A percentile compares a stretch with the other conserved stretches of the same genome.
phyloP scores from a whole-genome alignment of 2,888 invertebrate species.

The Palloptera scutellata region DNA sequence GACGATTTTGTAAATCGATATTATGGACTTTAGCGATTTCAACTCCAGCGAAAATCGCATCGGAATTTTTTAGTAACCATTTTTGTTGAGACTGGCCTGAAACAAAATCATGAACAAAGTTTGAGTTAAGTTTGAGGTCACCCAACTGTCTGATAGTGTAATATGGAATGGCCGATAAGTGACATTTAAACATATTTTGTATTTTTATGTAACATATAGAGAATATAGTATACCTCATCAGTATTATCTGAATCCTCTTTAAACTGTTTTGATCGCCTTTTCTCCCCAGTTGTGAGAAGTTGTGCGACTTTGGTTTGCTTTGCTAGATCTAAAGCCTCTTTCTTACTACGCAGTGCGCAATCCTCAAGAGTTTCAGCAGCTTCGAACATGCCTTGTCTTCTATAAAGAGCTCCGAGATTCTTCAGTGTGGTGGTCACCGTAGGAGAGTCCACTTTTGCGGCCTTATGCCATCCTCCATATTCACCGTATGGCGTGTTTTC shows the following conservation, averaged over 20 bases:
- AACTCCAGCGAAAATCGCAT: too few relatives aligned
- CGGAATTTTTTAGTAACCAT: too few relatives aligned
- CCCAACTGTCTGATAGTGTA: too few relatives aligned
- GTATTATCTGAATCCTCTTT: slow-evolving; percentile 59
- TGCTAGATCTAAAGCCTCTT: slow-evolving; percentile 94
- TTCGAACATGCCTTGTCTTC: slow-evolving; percentile 98
- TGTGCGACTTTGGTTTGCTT: slow-evolving; percentile 88
- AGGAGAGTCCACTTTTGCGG: slow-evolving; percentile 96
- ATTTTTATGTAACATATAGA: neutral
- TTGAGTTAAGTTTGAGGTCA: too few relatives aligned
- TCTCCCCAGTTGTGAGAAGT: slow-evolving; percentile 70
- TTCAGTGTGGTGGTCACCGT: slow-evolving; percentile 98
- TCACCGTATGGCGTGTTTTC: slow-evolving; percentile 87
- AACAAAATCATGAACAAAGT: too few relatives aligned
- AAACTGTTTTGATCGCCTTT: slow-evolving; percentile 68
- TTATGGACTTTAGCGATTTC: too few relatives aligned
- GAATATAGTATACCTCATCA: slow-evolving; percentile 53
- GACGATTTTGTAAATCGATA: too few relatives aligned
- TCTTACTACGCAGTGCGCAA: slow-evolving; percentile 94
- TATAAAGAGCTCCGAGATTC: slow-evolving; percentile 97
- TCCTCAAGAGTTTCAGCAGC: slow-evolving; percentile 99
- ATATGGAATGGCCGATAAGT: neutral
- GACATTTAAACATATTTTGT: neutral
- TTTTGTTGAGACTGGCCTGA: too few relatives aligned
- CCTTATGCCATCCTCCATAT: slow-evolving; percentile 97